Conservation (phyloP, 2,113 vertebrate species). For the Narcine bancroftii region DNA sequence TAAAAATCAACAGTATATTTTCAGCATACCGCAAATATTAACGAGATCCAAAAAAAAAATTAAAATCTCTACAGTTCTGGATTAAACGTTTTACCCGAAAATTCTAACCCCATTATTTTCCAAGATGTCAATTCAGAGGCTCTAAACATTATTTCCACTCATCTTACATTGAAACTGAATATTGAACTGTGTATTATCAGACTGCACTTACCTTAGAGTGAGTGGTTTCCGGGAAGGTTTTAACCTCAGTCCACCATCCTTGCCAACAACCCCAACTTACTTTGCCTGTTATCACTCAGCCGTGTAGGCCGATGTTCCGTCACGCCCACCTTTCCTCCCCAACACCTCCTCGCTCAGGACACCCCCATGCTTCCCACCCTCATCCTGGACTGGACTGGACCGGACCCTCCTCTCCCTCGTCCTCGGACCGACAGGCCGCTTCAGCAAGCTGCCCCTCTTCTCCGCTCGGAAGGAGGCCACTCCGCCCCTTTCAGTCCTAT, state of each 20-base stretch:
- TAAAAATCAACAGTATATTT: too few relatives aligned
- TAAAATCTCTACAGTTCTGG: neutral
- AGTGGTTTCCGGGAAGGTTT: neutral
- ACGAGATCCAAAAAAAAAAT: neutral
- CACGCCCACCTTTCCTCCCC: neutral
- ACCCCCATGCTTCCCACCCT: neutral
- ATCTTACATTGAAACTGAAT: neutral
- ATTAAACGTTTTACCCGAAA: neutral
- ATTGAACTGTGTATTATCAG: too few relatives aligned
- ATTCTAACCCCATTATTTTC: neutral
- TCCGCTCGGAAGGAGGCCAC: neutral
- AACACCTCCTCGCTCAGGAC: neutral
- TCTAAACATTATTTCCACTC: neutral
- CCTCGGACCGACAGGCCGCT: neutral
- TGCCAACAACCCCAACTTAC: neutral
- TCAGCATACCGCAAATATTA: too few relatives aligned
- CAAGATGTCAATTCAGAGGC: neutral
- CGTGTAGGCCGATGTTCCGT: neutral
- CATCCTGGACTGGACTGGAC: neutral
- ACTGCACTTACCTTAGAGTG: neutral
- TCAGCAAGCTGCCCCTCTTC: neutral
- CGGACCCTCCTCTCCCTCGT: neutral
- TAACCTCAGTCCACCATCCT: slow-evolving; percentile 7
- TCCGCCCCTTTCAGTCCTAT: neutral
- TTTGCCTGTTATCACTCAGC: neutral